Evolutionary conservation across 1,140 invertebrate genomes (phyloP), one percentile per base, ranked within the genome.

Genomic region (Centruroides sculpturatus): DNA sequence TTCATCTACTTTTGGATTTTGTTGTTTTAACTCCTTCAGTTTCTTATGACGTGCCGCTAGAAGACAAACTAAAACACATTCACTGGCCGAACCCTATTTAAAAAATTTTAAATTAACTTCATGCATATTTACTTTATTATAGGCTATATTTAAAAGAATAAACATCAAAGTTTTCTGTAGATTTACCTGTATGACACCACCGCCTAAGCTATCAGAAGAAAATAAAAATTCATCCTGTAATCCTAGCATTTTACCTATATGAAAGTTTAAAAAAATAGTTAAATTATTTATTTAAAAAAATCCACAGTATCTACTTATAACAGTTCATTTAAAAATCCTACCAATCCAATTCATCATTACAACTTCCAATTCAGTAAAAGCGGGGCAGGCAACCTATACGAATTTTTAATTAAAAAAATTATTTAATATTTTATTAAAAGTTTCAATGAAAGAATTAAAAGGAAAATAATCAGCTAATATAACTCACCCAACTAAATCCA

Each of bases 61-160:
- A 82, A 98, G 87, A 34, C 85, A 85, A 6, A 98, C 92, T 60
- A 98, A 80, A 47, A 98, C 84, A 71, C 94, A 97, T 74, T 98
- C 95, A 68, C 92, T 96, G 1, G 96, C 94, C 4, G 92, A 97
- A 41, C 91, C 87, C 92, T 98, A 69, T 36, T 56, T n/a, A 3
- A 10, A 23, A 36, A 56, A 36, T 13, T 12, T 47, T 5, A 56
- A 47, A 56, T n/a, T 12, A 13, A 49, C 55, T 36, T 10, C 9
- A 55, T 10, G 1, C 23, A 1, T 12, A 55, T 55, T 34, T 23
- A 23, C 23, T 23, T 23, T 23, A 23, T 23, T 23, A 2, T 23
- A 23, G 23, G 23, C 23, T 23, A 23, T 2, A 23, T 23, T 23
- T 41, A 56, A 47, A 9, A 34, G 12, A 56, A 56, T 56, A 56